Percentiles rank a stretch among this genome's conserved stretches.
Evolutionary conservation across 2,113 vertebrate genomes (phyloP).

Genomic region (Larimichthys polyactis): DNA sequence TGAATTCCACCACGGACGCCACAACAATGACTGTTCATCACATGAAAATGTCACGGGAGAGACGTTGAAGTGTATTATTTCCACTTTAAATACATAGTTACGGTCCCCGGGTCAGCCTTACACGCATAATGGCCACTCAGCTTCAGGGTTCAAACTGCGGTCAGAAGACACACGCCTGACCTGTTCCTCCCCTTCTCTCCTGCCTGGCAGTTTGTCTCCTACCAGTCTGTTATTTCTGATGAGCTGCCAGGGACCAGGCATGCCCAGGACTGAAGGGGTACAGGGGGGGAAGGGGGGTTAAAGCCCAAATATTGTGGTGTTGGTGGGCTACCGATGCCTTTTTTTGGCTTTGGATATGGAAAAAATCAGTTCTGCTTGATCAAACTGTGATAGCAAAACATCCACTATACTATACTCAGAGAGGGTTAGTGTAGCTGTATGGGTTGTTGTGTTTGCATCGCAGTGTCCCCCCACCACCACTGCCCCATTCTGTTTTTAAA

Average conservation of each 20-base stretch:
- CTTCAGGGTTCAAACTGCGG: constrained; percentile 71
- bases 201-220: constrained; percentile 63
- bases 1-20: not conserved
- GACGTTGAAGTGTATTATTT: constrained; percentile 32
- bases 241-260: constrained; percentile 63
- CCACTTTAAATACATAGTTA: constrained; percentile 34
- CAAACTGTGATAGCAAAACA: not conserved
- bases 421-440: not conserved
- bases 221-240: constrained; percentile 73
- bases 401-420: constrained; percentile 1
- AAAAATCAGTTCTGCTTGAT: not conserved
- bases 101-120: not conserved
- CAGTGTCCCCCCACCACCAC: too few species aligned
- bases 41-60: not conserved
- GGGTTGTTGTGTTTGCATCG: constrained; percentile 7
- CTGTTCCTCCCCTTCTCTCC: constrained; percentile 46
- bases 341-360: constrained; percentile 10
- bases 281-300: not conserved
- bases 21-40: constrained; percentile 1
- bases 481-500: constrained; percentile 15
- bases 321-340: not conserved
- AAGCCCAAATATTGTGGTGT: not conserved
- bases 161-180: constrained; percentile 70
- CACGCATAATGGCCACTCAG: constrained; percentile 32
- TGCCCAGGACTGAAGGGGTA: constrained; percentile 19